phyloP scores from a whole-genome alignment of 2,113 vertebrate genomes.

The Pyrgilauda ruficollis region DNA sequence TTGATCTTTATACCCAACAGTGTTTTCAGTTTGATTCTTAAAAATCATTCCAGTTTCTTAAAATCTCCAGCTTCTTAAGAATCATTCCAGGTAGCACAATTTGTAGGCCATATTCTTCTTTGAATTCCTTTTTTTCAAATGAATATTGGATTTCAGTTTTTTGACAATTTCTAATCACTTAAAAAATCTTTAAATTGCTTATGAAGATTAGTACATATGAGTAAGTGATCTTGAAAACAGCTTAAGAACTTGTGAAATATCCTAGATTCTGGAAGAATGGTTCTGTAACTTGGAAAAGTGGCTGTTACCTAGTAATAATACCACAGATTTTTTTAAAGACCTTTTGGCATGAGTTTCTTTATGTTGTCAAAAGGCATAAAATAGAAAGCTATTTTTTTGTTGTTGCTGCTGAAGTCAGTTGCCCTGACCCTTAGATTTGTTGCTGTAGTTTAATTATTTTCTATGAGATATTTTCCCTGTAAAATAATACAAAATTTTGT shows the following conservation, averaged over 20 bases:
- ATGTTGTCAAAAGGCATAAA: background rate
- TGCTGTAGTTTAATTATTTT: background rate
- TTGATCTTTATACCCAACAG: background rate
- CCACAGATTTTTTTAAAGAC: background rate
- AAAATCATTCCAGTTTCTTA: background rate
- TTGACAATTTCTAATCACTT: background rate
- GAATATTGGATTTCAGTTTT: background rate
- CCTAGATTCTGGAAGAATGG: background rate
- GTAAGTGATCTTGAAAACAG: background rate
- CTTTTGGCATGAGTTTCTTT: background rate
- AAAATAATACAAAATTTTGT: background rate
- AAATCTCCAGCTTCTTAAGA: background rate
- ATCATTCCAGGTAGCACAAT: background rate
- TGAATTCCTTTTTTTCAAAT: background rate
- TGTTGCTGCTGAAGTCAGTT: background rate
- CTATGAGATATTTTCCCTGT: background rate
- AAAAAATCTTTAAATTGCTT: background rate
- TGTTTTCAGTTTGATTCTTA: background rate
- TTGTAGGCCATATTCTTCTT: background rate
- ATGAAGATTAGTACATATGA: background rate
- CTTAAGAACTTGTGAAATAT: background rate
- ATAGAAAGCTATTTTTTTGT: background rate
- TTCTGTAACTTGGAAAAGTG: background rate
- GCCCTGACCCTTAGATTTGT: background rate
- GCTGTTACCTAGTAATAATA: background rate